Conservation (phyloP, 2,888 invertebrate genomes). For the Pyrrhia umbra region DNA sequence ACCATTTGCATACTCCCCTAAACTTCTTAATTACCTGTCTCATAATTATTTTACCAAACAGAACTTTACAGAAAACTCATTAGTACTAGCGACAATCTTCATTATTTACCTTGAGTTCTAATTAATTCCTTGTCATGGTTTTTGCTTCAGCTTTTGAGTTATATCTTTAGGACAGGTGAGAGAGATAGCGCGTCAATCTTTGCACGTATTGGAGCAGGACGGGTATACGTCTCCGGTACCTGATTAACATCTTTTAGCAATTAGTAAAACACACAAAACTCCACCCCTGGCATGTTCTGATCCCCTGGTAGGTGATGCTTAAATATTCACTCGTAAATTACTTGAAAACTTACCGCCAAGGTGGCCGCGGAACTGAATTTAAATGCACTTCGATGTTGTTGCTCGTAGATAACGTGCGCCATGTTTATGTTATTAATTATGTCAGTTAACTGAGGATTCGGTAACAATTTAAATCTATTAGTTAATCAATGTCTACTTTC, state of each 20-base stretch:
- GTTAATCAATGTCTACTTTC: no score
- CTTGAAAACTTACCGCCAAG: slow-evolving; percentile 88
- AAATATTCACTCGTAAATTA: slow-evolving; percentile 89
- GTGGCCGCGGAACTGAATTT: slow-evolving; percentile 82
- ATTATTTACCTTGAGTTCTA: slow-evolving; percentile 90
- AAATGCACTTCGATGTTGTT: slow-evolving; percentile 82
- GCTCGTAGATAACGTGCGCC: slow-evolving; percentile 77
- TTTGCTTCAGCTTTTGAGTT: slow-evolving; percentile 89
- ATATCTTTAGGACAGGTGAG: slow-evolving; percentile 79
- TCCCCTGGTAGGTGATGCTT: slow-evolving; percentile 89
- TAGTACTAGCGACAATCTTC: slow-evolving; percentile 88
- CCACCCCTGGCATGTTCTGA: slow-evolving; percentile 89
- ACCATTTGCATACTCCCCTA: slow-evolving; percentile 74
- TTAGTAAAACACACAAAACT: slow-evolving; percentile 92
- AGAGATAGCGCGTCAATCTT: slow-evolving; percentile 67
- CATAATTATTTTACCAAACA: slow-evolving; percentile 82
- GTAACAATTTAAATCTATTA: not conserved
- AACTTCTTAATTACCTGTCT: slow-evolving; percentile 87
- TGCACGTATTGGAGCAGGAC: slow-evolving; percentile 67
- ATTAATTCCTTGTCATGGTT: slow-evolving; percentile 91
- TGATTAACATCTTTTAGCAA: slow-evolving; percentile 91
- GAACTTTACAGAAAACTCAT: slow-evolving; percentile 85
- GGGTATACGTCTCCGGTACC: slow-evolving; percentile 79
- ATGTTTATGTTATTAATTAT: slow-evolving; percentile 68
- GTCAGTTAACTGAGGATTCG: slow-evolving; percentile 16